A percentile compares a stretch with the other conserved stretches of the same genome.
Evolutionary conservation across 2,888 invertebrate genomes (phyloP).

Genomic region (Nudaria mundana): DNA sequence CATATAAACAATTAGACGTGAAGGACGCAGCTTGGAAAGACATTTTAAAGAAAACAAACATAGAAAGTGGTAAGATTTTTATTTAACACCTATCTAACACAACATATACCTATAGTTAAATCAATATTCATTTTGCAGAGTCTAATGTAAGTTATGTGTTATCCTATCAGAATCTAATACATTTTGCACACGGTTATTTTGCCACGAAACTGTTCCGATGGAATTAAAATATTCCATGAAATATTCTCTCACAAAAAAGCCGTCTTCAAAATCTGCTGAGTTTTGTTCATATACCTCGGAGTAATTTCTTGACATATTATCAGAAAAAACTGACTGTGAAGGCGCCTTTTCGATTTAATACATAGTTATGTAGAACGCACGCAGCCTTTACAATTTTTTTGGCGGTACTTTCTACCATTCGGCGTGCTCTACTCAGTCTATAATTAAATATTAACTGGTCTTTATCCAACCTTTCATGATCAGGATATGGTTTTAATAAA

Average conservation of each 20-base stretch:
- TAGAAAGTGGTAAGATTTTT: conserved; percentile 5
- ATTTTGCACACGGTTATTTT: conserved; percentile 12
- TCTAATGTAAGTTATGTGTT: too few relatives aligned
- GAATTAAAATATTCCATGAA: conserved; percentile 14
- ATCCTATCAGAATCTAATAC: conserved; percentile 2
- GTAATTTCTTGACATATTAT: not conserved
- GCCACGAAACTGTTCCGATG: conserved; percentile 12
- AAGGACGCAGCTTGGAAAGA: conserved; percentile 5
- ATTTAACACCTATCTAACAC: conserved; percentile 1
- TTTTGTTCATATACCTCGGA: not conserved
- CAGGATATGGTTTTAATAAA: too few relatives aligned
- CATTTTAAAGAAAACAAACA: conserved; percentile 1
- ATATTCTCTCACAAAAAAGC: conserved; percentile 9
- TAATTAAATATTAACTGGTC: too few relatives aligned
- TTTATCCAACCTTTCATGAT: too few relatives aligned
- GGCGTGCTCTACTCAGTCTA: too few relatives aligned
- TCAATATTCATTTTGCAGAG: too few relatives aligned
- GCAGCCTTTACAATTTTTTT: conserved; percentile 1
- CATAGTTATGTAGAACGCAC: not conserved
- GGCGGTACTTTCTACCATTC: too few relatives aligned
- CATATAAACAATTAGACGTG: conserved; percentile 2
- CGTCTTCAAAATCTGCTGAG: conserved; percentile 7
- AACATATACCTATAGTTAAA: too few relatives aligned
- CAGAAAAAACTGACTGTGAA: not conserved
- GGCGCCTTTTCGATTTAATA: not conserved